Conservation (phyloP, 1,140 invertebrate species). For the Drosophila sproati region DNA sequence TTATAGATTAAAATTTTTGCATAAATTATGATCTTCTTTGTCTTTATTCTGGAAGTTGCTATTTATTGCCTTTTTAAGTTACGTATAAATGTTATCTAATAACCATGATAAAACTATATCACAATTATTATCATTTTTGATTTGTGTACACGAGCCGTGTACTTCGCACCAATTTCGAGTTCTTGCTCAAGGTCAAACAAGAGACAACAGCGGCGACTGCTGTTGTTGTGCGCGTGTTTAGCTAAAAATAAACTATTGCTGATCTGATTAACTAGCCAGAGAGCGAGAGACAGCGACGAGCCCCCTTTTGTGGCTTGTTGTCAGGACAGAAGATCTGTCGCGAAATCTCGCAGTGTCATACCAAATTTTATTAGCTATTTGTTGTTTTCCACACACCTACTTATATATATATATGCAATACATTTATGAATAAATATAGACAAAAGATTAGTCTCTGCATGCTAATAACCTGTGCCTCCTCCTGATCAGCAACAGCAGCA, state of each 20-base stretch:
- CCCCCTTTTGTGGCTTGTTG: conserved; percentile 65
- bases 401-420: conserved; percentile 29
- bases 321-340: conserved; percentile 51
- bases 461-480: conserved; percentile 40
- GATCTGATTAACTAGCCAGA: neutral
- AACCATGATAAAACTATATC: no score
- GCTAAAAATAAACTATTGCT: conserved; percentile 41
- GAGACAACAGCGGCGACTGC: neutral
- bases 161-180: neutral
- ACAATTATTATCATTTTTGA: no score
- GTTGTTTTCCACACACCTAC: conserved; percentile 21
- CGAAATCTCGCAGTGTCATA: conserved; percentile 2
- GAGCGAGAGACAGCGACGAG: conserved; percentile 44
- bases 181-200: conserved; percentile 30
- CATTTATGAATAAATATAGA: conserved; percentile 41
- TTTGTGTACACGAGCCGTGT: no score
- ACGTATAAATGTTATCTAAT: no score
- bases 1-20: no score
- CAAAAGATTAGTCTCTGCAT: conserved; percentile 15
- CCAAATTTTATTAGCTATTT: conserved; percentile 27
- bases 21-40: no score
- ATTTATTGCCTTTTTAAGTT: no score
- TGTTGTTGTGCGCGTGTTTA: conserved; percentile 12
- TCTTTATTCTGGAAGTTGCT: no score
- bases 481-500: conserved; percentile 11